Base-by-base conservation (phyloP, 2,113 vertebrate genomes). In the Pteropus alecto region DNA sequence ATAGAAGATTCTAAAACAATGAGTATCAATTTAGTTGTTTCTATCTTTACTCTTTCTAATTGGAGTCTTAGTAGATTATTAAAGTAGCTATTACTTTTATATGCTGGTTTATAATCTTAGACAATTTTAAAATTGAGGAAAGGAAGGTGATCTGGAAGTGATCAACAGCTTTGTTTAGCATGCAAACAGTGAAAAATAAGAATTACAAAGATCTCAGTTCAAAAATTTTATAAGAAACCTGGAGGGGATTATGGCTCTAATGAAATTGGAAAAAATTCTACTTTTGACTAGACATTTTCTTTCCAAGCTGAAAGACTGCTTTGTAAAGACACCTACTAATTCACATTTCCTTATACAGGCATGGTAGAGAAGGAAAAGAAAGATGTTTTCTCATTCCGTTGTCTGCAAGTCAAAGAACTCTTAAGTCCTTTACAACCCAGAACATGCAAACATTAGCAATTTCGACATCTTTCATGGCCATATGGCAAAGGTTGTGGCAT, bases 181-280 rank as follows among this genome's bases (percentile, higher is more conserved):
- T 46, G 46, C 43, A 56, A 71, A 93, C 14, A 73, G 86, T 73
- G 60, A 95, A 95, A 95, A 95, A 70, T 61, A 89, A 95, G 78
- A n/a, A 61, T 68, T 48, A 77, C 26, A 73, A 65, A 56, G 54
- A 73, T 74, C 48, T 90, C 67, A 46, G 54, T 68, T 68, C 35
- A 77, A 65, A 79, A 79, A 35, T 5, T 77, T 92, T 92, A 9
- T 83, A 81, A 81, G 60, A 79, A 93, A 56, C 51, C 43, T 63
- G 16, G 81, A 95, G 33, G 93, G 60, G 21, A 76, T 87, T n/a
- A 68, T 28, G 54, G 10, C 33, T 51, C 19, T 48, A 87, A 74
- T 79, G 61, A 92, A 89, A 79, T 2, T 65, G 56, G 74, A 51
- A 51, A 61, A 81, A 56, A 30, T 41, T 90, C 30, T 86, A 65